Evolutionary conservation across 2,113 vertebrate genomes (phyloP).

Genomic region (Notothenia rossii): DNA sequence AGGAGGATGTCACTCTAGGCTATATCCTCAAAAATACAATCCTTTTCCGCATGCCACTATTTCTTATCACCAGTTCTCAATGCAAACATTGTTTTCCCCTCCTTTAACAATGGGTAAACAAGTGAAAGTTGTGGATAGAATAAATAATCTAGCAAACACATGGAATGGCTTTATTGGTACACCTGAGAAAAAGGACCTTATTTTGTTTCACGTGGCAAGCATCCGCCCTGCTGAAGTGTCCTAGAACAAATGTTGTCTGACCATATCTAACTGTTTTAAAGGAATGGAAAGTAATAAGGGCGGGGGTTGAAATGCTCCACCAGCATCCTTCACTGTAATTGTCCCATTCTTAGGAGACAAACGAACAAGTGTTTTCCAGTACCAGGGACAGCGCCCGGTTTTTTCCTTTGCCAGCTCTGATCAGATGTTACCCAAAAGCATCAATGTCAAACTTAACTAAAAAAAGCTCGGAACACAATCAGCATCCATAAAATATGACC

Average conservation of each 20-base stretch:
- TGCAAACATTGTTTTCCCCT: not conserved
- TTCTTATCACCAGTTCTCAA: not conserved
- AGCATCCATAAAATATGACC: not conserved
- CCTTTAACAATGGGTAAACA: too few species aligned
- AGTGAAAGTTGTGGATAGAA: conserved; percentile 5
- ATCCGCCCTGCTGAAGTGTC: conserved; percentile 47
- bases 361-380: conserved; percentile 49
- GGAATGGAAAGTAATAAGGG: not conserved
- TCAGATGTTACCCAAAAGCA: conserved; percentile 29
- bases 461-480: not conserved
- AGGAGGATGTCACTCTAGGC: not conserved
- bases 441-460: conserved; percentile 21
- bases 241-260: conserved; percentile 31
- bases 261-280: not conserved
- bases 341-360: not conserved
- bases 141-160: not conserved
- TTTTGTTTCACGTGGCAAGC: not conserved
- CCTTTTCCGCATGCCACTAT: not conserved
- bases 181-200: conserved; percentile 12
- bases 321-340: conserved; percentile 4
- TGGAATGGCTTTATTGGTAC: not conserved
- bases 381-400: conserved; percentile 74
- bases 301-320: not conserved
- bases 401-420: conserved; percentile 10
- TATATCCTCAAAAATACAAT: not conserved